Conservation (phyloP, 1,140 invertebrate genomes). For the Euura lappo region DNA sequence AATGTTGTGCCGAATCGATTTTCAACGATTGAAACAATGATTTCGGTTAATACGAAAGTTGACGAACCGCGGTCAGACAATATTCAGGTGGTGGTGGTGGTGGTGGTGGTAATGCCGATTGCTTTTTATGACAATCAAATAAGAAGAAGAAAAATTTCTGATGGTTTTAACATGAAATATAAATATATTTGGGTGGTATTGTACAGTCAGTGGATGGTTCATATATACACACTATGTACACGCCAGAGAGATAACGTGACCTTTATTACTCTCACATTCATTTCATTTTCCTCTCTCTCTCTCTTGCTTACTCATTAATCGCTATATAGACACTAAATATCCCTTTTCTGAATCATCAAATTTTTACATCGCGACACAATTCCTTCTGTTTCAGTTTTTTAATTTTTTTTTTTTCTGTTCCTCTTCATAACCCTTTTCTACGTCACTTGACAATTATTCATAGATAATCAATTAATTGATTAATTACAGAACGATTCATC, state of each 20-base stretch:
- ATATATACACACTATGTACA: slow-evolving; percentile 44
- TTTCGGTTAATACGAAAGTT: too few species aligned
- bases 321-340: slow-evolving; percentile 23
- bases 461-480: too few species aligned
- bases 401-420: too few species aligned
- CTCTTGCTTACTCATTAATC: slow-evolving; percentile 3
- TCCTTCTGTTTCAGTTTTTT: not conserved
- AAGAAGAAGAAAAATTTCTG: not conserved
- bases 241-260: slow-evolving; percentile 29
- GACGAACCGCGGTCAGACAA: too few species aligned
- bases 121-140: too few species aligned
- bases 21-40: too few species aligned
- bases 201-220: slow-evolving; percentile 48
- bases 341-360: slow-evolving; percentile 24
- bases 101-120: too few species aligned
- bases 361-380: not conserved
- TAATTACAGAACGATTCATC: too few species aligned
- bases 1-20: too few species aligned
- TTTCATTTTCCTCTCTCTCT: slow-evolving; percentile 19
- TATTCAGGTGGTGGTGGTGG: too few species aligned
- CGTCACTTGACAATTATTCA: too few species aligned
- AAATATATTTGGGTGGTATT: slow-evolving; percentile 50
- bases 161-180: slow-evolving; percentile 43
- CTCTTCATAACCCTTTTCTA: too few species aligned
- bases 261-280: slow-evolving; percentile 15